Conservation (phyloP, 2,113 vertebrate species). For the Mobula birostris region DNA sequence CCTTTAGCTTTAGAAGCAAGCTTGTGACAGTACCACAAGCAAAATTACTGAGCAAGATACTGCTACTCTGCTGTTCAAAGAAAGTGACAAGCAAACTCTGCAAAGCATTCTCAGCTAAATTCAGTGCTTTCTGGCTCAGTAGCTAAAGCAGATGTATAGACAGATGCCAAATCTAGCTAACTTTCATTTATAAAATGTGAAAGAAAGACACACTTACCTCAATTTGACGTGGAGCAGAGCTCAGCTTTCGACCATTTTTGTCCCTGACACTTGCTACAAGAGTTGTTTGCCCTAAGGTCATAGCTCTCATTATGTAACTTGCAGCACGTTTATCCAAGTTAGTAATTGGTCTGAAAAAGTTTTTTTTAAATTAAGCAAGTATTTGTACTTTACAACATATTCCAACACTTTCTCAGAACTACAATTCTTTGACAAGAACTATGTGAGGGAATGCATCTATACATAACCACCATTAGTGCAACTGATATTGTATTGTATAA, state of each 20-base stretch:
- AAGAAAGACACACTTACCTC: constrained; percentile 45
- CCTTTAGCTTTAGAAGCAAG: not conserved
- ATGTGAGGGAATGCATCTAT: not conserved
- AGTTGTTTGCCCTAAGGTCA: constrained; percentile 52
- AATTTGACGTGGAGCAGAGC: constrained; percentile 50
- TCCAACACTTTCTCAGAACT: not conserved
- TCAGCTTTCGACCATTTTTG: constrained; percentile 49
- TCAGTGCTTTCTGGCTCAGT: not conserved
- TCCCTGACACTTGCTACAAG: constrained; percentile 52
- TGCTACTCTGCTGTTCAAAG: not conserved
- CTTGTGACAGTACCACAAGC: not conserved
- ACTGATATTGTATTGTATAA: not conserved
- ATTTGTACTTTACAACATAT: not conserved
- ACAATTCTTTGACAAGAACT: not conserved
- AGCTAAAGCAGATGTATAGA: not conserved
- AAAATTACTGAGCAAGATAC: not conserved
- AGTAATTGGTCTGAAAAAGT: constrained; percentile 45
- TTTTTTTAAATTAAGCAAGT: not conserved
- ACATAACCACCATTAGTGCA: not conserved
- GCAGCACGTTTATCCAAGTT: constrained; percentile 50
- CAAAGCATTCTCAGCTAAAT: not conserved
- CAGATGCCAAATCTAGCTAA: not conserved
- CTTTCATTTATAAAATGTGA: not conserved
- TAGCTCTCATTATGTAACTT: constrained; percentile 50
- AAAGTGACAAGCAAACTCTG: not conserved